A percentile compares a stretch with the other conserved stretches of the same genome.
Evolutionary conservation across 2,113 vertebrate species (phyloP).

Genomic region (Myanophis thanlyinensis): DNA sequence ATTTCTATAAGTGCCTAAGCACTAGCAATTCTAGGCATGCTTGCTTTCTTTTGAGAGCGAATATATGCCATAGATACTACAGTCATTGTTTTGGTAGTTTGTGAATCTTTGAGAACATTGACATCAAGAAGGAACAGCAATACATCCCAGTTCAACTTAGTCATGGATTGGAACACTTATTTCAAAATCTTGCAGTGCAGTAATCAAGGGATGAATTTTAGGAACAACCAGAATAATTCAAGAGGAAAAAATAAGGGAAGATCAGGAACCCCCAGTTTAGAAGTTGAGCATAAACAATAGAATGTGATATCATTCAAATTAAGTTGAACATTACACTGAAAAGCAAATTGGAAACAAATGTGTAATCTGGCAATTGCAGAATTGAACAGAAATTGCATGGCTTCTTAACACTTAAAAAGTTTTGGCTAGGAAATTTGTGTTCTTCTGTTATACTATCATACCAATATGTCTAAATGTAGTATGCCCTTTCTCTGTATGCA

Average conservation of each 20-base stretch:
- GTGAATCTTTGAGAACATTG: neutral
- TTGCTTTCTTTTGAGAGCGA: neutral
- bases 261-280: neutral
- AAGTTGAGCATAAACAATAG: neutral
- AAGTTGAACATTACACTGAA: neutral
- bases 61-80: neutral
- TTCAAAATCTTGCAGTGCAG: neutral
- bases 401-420: neutral
- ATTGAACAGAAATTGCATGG: neutral
- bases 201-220: no score
- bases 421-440: neutral
- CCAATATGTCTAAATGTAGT: neutral
- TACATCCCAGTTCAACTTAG: neutral
- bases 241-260: neutral
- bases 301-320: neutral
- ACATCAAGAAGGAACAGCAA: neutral
- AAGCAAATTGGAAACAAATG: neutral
- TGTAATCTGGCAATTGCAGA: neutral
- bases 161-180: neutral
- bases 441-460: neutral
- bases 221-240: neutral
- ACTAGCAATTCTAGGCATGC: neutral
- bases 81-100: neutral
- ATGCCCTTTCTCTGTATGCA: neutral
- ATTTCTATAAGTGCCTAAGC: neutral